Conservation (phyloP, 2,113 vertebrate genomes). For the Plotosus lineatus region DNA sequence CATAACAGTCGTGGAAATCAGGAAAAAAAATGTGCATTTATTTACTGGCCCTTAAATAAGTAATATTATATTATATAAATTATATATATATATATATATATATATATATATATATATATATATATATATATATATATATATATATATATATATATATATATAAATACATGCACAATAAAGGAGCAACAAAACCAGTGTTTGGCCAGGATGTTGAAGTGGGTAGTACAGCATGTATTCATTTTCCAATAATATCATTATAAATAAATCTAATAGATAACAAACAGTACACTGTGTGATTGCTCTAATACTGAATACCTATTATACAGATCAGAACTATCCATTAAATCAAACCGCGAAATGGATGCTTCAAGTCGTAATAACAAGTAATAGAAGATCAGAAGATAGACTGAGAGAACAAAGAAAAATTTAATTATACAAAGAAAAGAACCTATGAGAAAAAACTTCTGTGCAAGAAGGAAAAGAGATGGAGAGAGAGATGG, state of each 20-base stretch:
- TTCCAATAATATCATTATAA: not conserved
- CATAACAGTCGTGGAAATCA: too few species aligned
- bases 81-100: not conserved
- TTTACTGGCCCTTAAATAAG: not conserved
- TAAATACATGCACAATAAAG: not conserved
- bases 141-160: not conserved
- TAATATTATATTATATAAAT: not conserved
- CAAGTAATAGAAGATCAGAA: conserved; percentile 19
- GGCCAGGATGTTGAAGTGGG: not conserved
- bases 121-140: not conserved
- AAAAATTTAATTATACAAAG: conserved; percentile 27
- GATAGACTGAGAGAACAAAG: conserved; percentile 26
- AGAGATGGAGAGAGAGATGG: not conserved
- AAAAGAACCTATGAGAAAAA: conserved; percentile 9
- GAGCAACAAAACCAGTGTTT: not conserved
- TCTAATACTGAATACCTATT: not conserved
- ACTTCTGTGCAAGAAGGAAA: not conserved
- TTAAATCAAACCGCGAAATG: not conserved
- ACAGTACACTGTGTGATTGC: not conserved
- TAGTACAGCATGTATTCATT: not conserved
- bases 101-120: not conserved
- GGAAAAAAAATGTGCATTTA: too few species aligned
- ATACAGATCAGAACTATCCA: not conserved
- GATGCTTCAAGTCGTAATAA: not conserved
- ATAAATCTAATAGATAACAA: not conserved